Evolutionary conservation across 2,888 invertebrate genomes (phyloP), one percentile per base, ranked within the genome.

Genomic region (Heliconius hortense): DNA sequence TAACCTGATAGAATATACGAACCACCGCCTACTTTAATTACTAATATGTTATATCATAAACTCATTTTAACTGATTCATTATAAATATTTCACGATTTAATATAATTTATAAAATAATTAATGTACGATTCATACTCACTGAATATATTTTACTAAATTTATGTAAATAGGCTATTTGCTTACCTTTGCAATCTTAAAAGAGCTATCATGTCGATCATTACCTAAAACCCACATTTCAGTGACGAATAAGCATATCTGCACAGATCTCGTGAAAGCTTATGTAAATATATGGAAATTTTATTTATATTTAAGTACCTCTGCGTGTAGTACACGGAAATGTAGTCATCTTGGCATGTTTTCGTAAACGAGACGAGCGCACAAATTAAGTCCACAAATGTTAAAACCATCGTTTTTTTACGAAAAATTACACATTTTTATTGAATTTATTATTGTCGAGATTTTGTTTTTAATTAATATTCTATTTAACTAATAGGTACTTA

Each of bases 261-360:
- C n/a, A 69, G 56, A 69, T 56, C 35, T 69, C 31, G 31, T 69
- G 35, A 69, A 69, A 56, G 69, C 69, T 56, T 56, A 56, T 69
- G 69, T 69, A 56, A 56, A 69, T 69, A 69, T 56, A 69, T 69
- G 35, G 53, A 69, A n/a, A 69, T 24, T 56, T n/a, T 56, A 35
- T 69, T 56, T 56, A 31, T 31, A 69, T 69, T 69, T 69, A 35
- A 69, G 56, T 56, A 56, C 69, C n/a, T 35, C 31, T 35, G n/a
- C 31, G 56, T 56, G n/a, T 69, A 26, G 56, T 69, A 69, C 53
- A 69, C 53, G 31, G 56, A 35, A 56, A 31, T 69, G 35, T 35
- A 69, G 68, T 69, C 69, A 56, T 69, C 31, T 31, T 56, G 35
- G 31, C 56, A 31, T 56, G 56, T 56, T 69, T 53, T 69, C 8